Evolutionary conservation across 2,888 invertebrate genomes (phyloP).

Genomic region (Liodrosophila aerea): DNA sequence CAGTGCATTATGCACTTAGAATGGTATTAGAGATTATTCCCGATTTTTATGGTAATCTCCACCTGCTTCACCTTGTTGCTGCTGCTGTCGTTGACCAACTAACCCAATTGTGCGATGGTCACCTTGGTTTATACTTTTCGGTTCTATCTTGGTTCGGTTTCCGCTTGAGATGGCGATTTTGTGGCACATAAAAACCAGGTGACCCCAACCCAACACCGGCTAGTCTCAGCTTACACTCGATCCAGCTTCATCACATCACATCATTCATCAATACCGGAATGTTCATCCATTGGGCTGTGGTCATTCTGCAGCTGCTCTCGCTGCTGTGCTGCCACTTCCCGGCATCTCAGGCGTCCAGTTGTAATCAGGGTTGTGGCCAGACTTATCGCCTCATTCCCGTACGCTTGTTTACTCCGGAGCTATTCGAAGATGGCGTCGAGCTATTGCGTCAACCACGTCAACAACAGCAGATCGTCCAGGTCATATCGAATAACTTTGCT

Average conservation of each 20-base stretch:
- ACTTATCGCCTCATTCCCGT: slow-evolving; percentile 52
- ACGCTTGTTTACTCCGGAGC: slow-evolving; percentile 36
- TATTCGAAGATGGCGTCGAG: slow-evolving; percentile 15
- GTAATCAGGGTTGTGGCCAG: slow-evolving; percentile 32
- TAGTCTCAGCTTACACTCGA: slow-evolving; percentile 56
- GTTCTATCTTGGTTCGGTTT: slow-evolving; percentile 18
- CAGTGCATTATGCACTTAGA: slow-evolving; percentile 12
- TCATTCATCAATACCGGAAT: slow-evolving; percentile 23
- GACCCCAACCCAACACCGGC: slow-evolving; percentile 10
- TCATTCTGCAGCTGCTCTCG: slow-evolving; percentile 21
- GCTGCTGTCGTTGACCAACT: slow-evolving; percentile 37
- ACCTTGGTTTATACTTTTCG: slow-evolving; percentile 38
- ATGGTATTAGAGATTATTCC: slow-evolving; percentile 2
- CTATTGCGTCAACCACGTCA: slow-evolving; percentile 46
- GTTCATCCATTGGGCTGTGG: slow-evolving; percentile 28
- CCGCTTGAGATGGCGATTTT: slow-evolving; percentile 54
- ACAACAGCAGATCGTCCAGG: slow-evolving; percentile 58
- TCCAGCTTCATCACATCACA: slow-evolving; percentile 7
- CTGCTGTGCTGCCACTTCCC: slow-evolving; percentile 9
- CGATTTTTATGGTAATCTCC: no score
- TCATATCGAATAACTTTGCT: slow-evolving; percentile 50
- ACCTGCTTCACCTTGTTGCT: slow-evolving; percentile 16
- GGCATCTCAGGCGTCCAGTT: slow-evolving; percentile 16
- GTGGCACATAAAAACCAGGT: slow-evolving; percentile 55
- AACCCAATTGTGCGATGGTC: slow-evolving; percentile 41